Evolutionary conservation across 2,888 invertebrate genomes (phyloP).

Genomic region (Pollenia labialis): DNA sequence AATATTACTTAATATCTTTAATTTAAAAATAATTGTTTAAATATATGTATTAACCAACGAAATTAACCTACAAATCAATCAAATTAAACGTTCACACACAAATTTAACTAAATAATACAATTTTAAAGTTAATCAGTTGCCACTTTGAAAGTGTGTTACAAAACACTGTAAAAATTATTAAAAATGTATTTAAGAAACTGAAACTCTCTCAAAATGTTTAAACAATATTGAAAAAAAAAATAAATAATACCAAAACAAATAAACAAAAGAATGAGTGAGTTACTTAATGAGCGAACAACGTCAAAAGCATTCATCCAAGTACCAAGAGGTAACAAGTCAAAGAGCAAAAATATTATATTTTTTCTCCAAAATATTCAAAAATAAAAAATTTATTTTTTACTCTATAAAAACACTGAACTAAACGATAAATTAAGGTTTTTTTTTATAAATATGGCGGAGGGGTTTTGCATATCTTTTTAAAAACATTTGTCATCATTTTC

Average conservation of each 20-base stretch:
- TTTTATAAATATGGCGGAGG: conserved; percentile 20
- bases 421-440: conserved; percentile 55
- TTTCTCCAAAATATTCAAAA: conserved; percentile 21
- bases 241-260: neutral
- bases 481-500: conserved; percentile 80
- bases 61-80: conserved; percentile 18
- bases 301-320: conserved; percentile 25
- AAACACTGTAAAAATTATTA: conserved; percentile 33
- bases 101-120: no score
- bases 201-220: neutral
- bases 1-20: neutral
- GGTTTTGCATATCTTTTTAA: conserved; percentile 75
- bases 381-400: conserved; percentile 20
- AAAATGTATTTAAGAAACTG: conserved; percentile 14
- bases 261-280: conserved; percentile 1
- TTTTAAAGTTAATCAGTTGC: neutral
- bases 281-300: conserved; percentile 27
- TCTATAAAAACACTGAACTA: conserved; percentile 24
- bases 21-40: neutral
- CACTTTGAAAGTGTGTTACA: conserved; percentile 20
- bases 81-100: conserved; percentile 14
- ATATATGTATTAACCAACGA: neutral
- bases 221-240: neutral
- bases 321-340: conserved; percentile 63
- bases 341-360: conserved; percentile 50